Percentiles rank a stretch among this genome's conserved stretches.
phyloP scores from a whole-genome alignment of 2,888 invertebrate species.

The Zaprionus lineosus region DNA sequence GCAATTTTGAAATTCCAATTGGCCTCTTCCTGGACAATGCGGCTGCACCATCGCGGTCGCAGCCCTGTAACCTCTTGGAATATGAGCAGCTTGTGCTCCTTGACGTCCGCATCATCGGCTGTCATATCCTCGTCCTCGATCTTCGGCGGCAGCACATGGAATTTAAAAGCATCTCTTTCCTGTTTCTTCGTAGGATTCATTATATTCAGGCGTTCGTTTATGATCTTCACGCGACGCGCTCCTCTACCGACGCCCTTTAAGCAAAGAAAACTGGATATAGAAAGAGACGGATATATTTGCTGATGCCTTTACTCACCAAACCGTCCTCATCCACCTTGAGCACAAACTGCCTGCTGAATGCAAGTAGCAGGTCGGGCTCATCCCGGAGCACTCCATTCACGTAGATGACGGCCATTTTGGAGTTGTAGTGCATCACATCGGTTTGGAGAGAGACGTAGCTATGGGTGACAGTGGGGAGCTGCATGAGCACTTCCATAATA shows the following conservation, averaged over 20 bases:
- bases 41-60: conserved; percentile 77
- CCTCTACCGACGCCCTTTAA: conserved; percentile 70
- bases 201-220: conserved; percentile 76
- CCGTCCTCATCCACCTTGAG: conserved; percentile 40
- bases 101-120: conserved; percentile 53
- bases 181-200: conserved; percentile 66
- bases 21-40: conserved; percentile 73
- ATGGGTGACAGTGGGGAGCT: conserved; percentile 68
- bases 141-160: conserved; percentile 16
- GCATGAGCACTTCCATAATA: conserved; percentile 68
- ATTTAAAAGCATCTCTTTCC: conserved; percentile 64
- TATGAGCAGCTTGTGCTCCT: conserved; percentile 72
- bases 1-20: conserved; percentile 74
- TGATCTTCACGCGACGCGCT: conserved; percentile 61
- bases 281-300: no score
- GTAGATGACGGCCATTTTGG: conserved; percentile 25
- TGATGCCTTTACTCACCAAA: conserved; percentile 27
- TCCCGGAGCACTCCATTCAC: conserved; percentile 58
- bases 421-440: conserved; percentile 56
- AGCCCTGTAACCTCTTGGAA: conserved; percentile 75
- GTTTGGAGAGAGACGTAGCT: conserved; percentile 75
- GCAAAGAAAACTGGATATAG: no score
- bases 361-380: conserved; percentile 46
- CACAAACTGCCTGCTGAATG: conserved; percentile 57
- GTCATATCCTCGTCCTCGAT: not conserved